Percentiles rank a stretch among this genome's conserved stretches.
Conservation (phyloP, 2,888 invertebrate genomes). For the Aphrophora alni region DNA sequence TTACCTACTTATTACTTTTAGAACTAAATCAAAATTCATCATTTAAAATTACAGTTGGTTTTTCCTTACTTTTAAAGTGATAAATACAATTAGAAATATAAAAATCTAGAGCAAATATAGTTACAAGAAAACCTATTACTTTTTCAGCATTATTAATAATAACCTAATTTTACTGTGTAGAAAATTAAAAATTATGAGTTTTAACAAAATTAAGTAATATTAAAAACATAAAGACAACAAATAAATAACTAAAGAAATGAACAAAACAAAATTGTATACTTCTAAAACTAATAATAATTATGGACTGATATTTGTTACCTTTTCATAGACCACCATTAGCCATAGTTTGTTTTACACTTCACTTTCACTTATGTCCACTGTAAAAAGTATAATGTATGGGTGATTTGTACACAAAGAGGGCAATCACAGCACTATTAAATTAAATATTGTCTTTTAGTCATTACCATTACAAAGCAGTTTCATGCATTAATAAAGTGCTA, state of each 20-base stretch:
- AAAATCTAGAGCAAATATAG: no score
- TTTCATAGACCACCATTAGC: neutral
- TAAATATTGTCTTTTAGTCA: neutral
- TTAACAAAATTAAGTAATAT: neutral
- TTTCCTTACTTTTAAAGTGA: no score
- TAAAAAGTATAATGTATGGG: neutral
- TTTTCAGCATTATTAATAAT: no score
- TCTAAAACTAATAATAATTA: no score
- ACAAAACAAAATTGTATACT: neutral
- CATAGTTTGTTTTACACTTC: neutral
- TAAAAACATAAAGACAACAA: neutral
- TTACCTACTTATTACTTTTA: no score
- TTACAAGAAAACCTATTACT: no score
- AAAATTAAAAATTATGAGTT: neutral
- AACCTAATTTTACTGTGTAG: no score
- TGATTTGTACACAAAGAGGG: neutral
- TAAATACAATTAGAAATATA: no score
- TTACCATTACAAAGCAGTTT: conserved; percentile 26
- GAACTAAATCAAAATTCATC: no score
- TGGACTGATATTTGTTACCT: neutral
- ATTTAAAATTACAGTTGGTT: no score
- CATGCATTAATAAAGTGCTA: neutral
- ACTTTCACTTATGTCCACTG: neutral
- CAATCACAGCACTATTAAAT: neutral
- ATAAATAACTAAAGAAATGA: neutral